phyloP scores from a whole-genome alignment of 2,797 vertebrate genomes.

The Protosalanx chinensis region DNA sequence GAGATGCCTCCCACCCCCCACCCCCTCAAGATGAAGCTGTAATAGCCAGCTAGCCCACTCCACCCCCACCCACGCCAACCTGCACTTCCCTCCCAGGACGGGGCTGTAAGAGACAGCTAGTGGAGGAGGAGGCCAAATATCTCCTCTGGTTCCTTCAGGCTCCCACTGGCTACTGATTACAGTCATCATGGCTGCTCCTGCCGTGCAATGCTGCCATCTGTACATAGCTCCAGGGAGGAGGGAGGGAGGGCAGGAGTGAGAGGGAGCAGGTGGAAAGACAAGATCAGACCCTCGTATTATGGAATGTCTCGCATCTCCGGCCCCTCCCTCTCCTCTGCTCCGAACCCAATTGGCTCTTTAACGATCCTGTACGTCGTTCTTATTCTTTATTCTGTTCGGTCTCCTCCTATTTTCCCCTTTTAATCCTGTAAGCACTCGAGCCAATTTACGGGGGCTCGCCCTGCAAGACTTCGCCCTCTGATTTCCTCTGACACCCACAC shows the following conservation, averaged over 20 bases:
- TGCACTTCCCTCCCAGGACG: conserved; percentile 25
- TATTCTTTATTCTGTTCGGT: background rate
- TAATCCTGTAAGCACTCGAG: no score
- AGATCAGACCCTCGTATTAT: conserved; percentile 47
- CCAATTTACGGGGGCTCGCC: no score
- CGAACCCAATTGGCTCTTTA: no score
- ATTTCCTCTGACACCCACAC: conserved; percentile 17
- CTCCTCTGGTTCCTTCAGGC: conserved; percentile 37
- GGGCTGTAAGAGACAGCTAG: conserved; percentile 38
- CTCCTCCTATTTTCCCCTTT: conserved; percentile 1
- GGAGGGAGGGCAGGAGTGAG: conserved; percentile 37
- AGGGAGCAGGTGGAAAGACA: conserved; percentile 30
- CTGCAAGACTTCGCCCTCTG: background rate
- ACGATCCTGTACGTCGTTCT: no score
- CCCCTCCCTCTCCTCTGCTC: conserved; percentile 21
- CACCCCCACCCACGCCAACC: no score
- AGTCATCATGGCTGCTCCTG: conserved; percentile 58
- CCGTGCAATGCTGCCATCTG: conserved; percentile 9
- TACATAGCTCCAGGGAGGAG: no score
- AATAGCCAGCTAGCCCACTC: no score
- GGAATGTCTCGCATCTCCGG: conserved; percentile 31
- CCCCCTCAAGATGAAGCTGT: no score
- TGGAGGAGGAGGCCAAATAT: conserved; percentile 38
- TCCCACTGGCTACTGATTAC: conserved; percentile 56
- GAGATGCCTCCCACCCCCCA: background rate